Conservation (phyloP, 2,113 vertebrate species). For the Odontophorus gujanensis region DNA sequence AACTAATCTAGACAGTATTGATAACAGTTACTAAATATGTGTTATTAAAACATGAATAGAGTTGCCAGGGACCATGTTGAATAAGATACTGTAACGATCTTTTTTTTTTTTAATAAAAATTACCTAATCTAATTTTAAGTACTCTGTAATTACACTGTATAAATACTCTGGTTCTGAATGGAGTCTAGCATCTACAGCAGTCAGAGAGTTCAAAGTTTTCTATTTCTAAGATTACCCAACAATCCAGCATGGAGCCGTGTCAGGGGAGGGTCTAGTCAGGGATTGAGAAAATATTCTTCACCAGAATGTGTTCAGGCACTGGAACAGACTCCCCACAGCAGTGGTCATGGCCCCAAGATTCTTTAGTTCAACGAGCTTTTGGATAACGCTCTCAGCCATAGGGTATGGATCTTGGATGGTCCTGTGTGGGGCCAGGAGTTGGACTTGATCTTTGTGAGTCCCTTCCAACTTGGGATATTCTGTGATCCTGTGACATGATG, state of each 20-base stretch:
- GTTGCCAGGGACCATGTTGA: not conserved
- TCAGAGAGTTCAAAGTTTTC: not conserved
- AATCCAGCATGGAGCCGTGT: not conserved
- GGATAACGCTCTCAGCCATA: not conserved
- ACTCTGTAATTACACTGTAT: not conserved
- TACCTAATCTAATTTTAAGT: not conserved
- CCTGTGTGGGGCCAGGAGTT: not conserved
- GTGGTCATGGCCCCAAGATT: not conserved
- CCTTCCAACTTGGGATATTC: not conserved
- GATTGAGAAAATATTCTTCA: not conserved
- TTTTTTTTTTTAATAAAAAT: not conserved
- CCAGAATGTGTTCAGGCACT: not conserved
- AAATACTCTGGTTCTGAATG: not conserved
- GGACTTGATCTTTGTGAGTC: not conserved
- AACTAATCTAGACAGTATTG: not conserved
- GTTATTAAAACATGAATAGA: not conserved
- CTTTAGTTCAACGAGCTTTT: not conserved
- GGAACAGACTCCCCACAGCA: not conserved
- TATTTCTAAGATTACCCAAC: not conserved
- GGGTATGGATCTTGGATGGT: not conserved
- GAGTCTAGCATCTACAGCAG: not conserved
- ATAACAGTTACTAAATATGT: not conserved
- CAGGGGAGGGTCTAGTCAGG: not conserved
- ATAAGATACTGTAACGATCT: not conserved
- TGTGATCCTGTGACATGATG: not conserved